Base-by-base conservation (phyloP, 2,113 vertebrate species). In the Indicator maculatus region DNA sequence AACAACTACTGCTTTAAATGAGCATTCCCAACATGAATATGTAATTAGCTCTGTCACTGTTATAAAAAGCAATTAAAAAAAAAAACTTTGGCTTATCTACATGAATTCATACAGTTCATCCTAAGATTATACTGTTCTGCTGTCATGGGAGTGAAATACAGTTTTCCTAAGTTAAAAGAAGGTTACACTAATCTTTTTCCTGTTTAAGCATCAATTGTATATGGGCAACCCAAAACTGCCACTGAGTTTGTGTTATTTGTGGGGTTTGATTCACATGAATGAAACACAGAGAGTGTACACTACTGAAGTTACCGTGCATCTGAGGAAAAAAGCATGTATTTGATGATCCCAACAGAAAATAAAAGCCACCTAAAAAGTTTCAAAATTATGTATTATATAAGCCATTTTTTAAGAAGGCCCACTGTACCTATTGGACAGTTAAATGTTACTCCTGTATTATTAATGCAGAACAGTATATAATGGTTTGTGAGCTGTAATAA, bases 381-480 rank as follows among this genome's bases (percentile, higher is more conserved):
- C 58, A 80, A 81, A 95, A 81, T 93, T 61, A 81, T 31, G 53
- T 88, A 73, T 88, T 83, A 47, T 64, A 83, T 64, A 92, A 95
- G 75, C 64, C 69, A 83, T 74, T 91, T 53, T 78, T 91, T 88
- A 96, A 95, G 72, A 95, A 70, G 91, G 94, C 85, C 86, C 91
- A 77, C 65, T 86, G 91, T 1, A n/a, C 44, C 73, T 81, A 75
- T 75, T 94, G 83, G 79, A 93, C 94, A 95, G 94, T 96, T 93
- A 96, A 85, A 85, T 75, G 91, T 72, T 90, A 78, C 85, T 94
- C 36, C 47, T 89, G 83, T 86, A 91, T 95, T 93, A 95, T 91
- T 97, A 95, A 96, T 91, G 85, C 76, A 83, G 90, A 90, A 91
- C 76, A 89, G 83, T 88, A 91, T 61, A 83, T 91, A 90, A 91